Percentiles rank a stretch among this genome's conserved stretches.
These are phyloP conservation scores for Periophthalmus magnuspinnatus DNA, from an alignment of 2,797 vertebrate species.

Conservation along the genomic window DNA sequence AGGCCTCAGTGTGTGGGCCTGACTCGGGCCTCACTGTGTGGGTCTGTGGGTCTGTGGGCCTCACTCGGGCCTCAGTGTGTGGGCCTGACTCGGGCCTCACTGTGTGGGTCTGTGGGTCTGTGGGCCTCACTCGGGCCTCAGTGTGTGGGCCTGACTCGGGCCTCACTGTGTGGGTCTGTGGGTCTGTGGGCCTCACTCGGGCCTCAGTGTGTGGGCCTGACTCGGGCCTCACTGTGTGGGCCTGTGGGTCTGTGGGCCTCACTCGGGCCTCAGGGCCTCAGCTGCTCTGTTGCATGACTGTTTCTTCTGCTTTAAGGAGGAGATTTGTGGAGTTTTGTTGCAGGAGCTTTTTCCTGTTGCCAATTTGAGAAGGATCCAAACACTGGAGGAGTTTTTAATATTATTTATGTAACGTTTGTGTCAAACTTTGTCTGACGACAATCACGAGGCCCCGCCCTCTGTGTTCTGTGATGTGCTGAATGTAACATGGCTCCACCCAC, in stretches of 20 bases:
- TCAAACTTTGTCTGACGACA: constrained; percentile 71
- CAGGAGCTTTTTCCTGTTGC: constrained; percentile 43
- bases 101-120: too few species aligned
- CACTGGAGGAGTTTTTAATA: constrained; percentile 73
- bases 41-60: constrained; percentile 33
- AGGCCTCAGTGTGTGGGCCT: constrained; percentile 23
- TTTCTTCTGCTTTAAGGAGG: constrained; percentile 73
- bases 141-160: too few species aligned
- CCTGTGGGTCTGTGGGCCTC: too few species aligned
- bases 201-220: too few species aligned
- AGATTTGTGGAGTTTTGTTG: constrained; percentile 59
- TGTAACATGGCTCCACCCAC: constrained; percentile 53
- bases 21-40: too few species aligned
- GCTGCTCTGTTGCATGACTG: constrained; percentile 66
- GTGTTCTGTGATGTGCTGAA: constrained; percentile 66
- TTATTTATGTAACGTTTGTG: constrained; percentile 75
- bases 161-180: constrained; percentile 24
- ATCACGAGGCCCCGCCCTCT: constrained; percentile 63
- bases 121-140: constrained; percentile 35
- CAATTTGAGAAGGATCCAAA: constrained; percentile 62
- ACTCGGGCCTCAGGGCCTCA: constrained; percentile 33
- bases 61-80: too few species aligned
- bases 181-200: constrained; percentile 36
- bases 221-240: too few species aligned
- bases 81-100: too few species aligned